Conservation (phyloP, 2,797 vertebrate genomes). For the Phataginus tricuspis region DNA sequence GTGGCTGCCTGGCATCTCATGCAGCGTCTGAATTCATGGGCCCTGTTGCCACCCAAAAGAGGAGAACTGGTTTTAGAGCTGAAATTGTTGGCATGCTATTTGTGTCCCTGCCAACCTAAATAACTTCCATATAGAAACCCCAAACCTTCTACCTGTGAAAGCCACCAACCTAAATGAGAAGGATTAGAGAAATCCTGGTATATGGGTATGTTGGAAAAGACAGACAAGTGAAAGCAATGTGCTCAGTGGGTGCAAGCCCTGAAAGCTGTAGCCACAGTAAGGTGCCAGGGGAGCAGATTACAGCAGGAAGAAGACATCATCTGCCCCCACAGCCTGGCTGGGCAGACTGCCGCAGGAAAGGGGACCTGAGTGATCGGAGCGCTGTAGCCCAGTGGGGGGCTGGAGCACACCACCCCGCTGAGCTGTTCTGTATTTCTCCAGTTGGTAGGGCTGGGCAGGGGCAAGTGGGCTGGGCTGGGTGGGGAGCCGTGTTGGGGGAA, state of each 20-base stretch:
- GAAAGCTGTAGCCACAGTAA: neutral
- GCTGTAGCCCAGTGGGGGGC: neutral
- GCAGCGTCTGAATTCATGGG: neutral
- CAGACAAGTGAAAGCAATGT: neutral
- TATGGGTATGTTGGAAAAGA: slow-evolving; percentile 30
- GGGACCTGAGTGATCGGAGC: neutral
- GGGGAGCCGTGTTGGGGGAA: neutral
- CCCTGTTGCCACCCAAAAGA: neutral
- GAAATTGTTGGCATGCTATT: neutral
- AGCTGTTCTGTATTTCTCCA: neutral
- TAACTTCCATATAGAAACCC: slow-evolving; percentile 49
- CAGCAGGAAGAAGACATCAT: neutral
- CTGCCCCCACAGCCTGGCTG: neutral
- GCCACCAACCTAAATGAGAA: slow-evolving; percentile 37
- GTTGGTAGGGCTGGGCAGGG: neutral
- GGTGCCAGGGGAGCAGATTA: slow-evolving; percentile 19
- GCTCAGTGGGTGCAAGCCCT: neutral
- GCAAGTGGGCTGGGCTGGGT: neutral
- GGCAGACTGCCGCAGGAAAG: neutral
- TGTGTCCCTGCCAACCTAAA: slow-evolving; percentile 56
- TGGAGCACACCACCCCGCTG: neutral
- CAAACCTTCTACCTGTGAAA: slow-evolving; percentile 31
- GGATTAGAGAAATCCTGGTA: slow-evolving; percentile 44
- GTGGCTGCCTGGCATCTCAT: neutral
- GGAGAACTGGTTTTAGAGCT: slow-evolving; percentile 1